Conservation (phyloP, 1,140 invertebrate genomes). For the Eriosoma lanigerum region DNA sequence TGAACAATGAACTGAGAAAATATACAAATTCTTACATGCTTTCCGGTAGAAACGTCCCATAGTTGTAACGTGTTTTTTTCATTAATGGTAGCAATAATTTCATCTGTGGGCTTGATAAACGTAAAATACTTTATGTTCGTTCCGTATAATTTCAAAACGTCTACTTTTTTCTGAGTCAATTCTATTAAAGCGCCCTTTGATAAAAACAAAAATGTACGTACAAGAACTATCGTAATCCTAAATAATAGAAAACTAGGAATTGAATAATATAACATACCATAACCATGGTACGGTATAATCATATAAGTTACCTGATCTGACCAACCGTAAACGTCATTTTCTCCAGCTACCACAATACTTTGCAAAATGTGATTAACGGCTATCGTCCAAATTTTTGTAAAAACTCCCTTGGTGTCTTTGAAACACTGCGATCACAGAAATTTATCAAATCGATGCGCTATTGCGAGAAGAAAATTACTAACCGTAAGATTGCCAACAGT, state of each 20-base stretch:
- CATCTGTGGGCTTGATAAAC: slow-evolving; percentile 6
- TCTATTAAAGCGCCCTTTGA: background rate
- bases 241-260: no score
- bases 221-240: no score
- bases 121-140: slow-evolving; percentile 13
- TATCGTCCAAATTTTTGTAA: slow-evolving; percentile 10
- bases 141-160: slow-evolving; percentile 27
- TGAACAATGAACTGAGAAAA: background rate
- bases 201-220: no score
- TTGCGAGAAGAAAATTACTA: background rate
- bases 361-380: background rate
- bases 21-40: slow-evolving; percentile 17
- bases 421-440: background rate
- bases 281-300: no score
- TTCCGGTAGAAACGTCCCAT: slow-evolving; percentile 22
- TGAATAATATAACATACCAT: no score
- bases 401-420: background rate
- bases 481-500: background rate
- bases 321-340: slow-evolving; percentile 26
- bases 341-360: background rate
- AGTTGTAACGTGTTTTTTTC: background rate
- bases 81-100: slow-evolving; percentile 20
- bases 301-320: background rate
- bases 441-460: no score
- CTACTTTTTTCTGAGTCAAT: slow-evolving; percentile 4